A percentile compares a stretch with the other conserved stretches of the same genome.
Evolutionary conservation across 2,113 vertebrate genomes (phyloP).

Genomic region (Tylochromis polylepis): DNA sequence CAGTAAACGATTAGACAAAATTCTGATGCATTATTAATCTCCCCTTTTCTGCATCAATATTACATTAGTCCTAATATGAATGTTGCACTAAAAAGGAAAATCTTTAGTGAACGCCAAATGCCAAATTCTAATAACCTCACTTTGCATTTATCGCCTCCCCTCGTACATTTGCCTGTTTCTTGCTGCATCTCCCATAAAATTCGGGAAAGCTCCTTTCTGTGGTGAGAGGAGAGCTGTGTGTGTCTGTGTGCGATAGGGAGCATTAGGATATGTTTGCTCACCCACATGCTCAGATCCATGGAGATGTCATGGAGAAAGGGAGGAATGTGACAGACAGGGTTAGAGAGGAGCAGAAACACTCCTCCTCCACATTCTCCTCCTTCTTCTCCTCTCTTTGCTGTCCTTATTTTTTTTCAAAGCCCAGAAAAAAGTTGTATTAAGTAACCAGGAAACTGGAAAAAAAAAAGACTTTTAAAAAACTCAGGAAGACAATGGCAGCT

Average conservation of each 20-base stretch:
- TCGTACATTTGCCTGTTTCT: neutral
- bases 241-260: neutral
- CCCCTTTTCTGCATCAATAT: slow-evolving; percentile 52
- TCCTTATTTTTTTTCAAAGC: slow-evolving; percentile 18
- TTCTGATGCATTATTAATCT: slow-evolving; percentile 63
- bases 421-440: neutral
- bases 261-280: slow-evolving; percentile 42
- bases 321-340: slow-evolving; percentile 66
- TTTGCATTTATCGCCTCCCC: neutral
- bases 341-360: slow-evolving; percentile 33
- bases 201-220: slow-evolving; percentile 3
- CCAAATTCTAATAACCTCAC: neutral
- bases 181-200: neutral
- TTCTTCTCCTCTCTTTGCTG: slow-evolving; percentile 9
- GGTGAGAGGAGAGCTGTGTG: neutral
- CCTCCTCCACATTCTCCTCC: neutral
- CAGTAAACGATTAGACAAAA: slow-evolving; percentile 57
- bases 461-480: neutral
- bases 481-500: neutral
- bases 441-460: neutral
- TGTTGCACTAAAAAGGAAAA: slow-evolving; percentile 39
- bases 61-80: slow-evolving; percentile 50
- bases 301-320: slow-evolving; percentile 61
- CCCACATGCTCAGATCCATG: slow-evolving; percentile 53
- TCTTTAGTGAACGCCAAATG: slow-evolving; percentile 2